These are phyloP conservation scores for Promerops cafer DNA, from an alignment of 2,113 vertebrate genomes.

Conservation along the genomic window DNA sequence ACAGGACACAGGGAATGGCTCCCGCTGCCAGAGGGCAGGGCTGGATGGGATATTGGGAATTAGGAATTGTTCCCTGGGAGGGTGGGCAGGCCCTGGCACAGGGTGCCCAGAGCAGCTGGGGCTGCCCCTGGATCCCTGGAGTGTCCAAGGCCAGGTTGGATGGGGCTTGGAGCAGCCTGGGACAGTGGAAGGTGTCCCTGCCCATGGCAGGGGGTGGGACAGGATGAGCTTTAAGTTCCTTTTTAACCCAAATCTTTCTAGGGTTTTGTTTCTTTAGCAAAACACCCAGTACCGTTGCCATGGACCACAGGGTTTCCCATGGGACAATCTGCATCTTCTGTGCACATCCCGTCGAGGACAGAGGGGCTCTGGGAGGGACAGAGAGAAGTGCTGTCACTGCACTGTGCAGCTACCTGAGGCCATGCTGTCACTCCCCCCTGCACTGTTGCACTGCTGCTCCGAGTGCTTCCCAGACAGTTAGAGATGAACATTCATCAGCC, in stretches of 20 bases:
- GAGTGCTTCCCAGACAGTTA: rapidly evolving
- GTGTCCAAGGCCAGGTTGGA: background rate
- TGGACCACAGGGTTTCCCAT: constrained; percentile 51
- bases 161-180: rapidly evolving
- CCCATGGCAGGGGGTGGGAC: background rate
- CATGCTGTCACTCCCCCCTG: background rate
- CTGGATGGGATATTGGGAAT: background rate
- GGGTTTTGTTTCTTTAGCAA: background rate
- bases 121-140: background rate
- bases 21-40: background rate
- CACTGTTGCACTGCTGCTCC: rapidly evolving
- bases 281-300: constrained; percentile 66
- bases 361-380: constrained; percentile 63
- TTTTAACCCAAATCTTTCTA: background rate
- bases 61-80: background rate
- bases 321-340: constrained; percentile 60
- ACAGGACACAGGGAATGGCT: background rate
- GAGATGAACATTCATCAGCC: background rate
- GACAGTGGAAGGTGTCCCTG: background rate
- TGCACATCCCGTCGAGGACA: constrained; percentile 52
- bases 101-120: background rate
- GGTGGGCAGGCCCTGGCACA: rapidly evolving
- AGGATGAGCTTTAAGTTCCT: background rate
- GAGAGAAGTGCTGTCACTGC: background rate
- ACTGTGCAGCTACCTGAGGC: rapidly evolving